Base-by-base conservation (phyloP, 1,140 invertebrate genomes). In the Cyclargus thomasi region DNA sequence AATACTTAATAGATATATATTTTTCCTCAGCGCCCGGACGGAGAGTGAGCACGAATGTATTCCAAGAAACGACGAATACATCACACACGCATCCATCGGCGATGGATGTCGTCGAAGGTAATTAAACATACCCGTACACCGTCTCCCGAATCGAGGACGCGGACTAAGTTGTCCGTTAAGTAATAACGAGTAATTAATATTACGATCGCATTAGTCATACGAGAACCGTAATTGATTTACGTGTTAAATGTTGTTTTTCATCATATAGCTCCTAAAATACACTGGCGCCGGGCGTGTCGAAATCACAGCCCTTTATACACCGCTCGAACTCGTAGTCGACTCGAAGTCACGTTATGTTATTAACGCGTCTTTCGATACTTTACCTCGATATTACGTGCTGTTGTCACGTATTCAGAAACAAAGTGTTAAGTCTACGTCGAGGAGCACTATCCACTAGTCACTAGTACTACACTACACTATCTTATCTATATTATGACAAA, bases 401-500 rank as follows among this genome's bases (percentile, higher is more conserved):
- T 78, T 75, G 78, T 84, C 82, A 85, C 82, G 80, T 85, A 81
- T 69, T 53, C 29, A 6, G 29, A 55, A 11, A 17, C 53, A n/a
- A 16, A 55, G 53, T 14, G 39, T 7, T 47, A 8, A 47, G 39
- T 11, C 39, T 47, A 29, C 29, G 39, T 47, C 39, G 39, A 47
- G 39, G 39, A 47, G 39, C 14, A 47, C 39, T 8, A 14, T 47
- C 4, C 39, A 47, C 36, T 39, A 39, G 3, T 47, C 29, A n/a
- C n/a, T n/a, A n/a, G n/a, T n/a, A n/a, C n/a, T n/a, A n/a, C n/a
- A n/a, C n/a, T n/a, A n/a, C n/a, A n/a, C 23, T 59, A 67, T 76
- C 73, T 83, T 82, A 81, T 82, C 81, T 76, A 63, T 67, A 66
- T 68, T 71, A 75, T 74, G 76, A 76, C 72, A 77, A 67, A 72